Base-by-base conservation (phyloP, 2,113 vertebrate species). In the Varanus salvator region DNA sequence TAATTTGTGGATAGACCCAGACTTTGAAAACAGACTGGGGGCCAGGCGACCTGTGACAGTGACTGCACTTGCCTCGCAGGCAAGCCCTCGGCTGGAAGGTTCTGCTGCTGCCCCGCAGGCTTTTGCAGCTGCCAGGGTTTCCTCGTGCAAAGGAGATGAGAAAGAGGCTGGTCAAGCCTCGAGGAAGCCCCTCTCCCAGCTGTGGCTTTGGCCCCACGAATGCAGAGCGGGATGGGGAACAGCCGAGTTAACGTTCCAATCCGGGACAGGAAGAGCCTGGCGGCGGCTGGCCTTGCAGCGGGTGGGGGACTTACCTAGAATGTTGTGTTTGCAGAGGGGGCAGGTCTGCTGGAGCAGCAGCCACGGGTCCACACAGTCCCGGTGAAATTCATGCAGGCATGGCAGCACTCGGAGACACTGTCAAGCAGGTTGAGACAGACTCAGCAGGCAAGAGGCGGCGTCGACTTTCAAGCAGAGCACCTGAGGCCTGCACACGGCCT, bases 341-440 rank as follows among this genome's bases (percentile, higher is more conserved):
- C 99, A 99, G 87, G 98, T 99, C 95, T 99, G 98, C 93, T 98
- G 98, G 93, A 98, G 97, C 87, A 99, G 97, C 69, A 99, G 97
- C 99, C 99, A 99, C 86, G 98, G 98, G 87, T 99, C 99, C 91
- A 99, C 98, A 0, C 99, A 99, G 88, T 99, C 98, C 54, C 98
- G 97, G 96, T 99, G 99, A 93, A 99, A 99, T 94, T 99, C 98
- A 0, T 99, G 99, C 50, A 96, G 97, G 93, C 99, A 99, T 0
- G 98, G 99, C 89, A 99, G 96, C 89, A 99, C 98, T 60, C 99
- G 97, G 87, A 99, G 96, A 97, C 98, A 98, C 99, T 99, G 90
- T 2, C 5, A 0, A 2, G 83, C 31, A 91, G 89, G 6, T 3
- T 44, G 17, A 4, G 0, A 1, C 80, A 0, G 0, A 11, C 52